phyloP scores from a whole-genome alignment of 2,113 vertebrate species.

The Pagrus major region DNA sequence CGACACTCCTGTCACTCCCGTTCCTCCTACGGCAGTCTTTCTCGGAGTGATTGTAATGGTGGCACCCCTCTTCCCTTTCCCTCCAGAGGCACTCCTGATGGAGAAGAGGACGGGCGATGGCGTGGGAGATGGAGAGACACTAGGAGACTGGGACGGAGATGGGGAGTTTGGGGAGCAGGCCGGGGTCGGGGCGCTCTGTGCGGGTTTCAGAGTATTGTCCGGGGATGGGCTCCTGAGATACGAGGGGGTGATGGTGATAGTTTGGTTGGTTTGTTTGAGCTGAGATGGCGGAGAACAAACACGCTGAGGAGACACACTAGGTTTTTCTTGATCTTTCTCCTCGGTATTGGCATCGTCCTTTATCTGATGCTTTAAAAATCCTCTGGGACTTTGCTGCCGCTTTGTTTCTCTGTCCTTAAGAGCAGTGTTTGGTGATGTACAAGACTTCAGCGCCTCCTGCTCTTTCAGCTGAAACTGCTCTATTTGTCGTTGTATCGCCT shows the following conservation, averaged over 20 bases:
- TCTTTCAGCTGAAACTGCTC: conserved; percentile 80
- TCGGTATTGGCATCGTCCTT: conserved; percentile 40
- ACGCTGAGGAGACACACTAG: conserved; percentile 48
- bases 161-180: conserved; percentile 57
- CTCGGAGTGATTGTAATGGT: conserved; percentile 91
- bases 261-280: conserved; percentile 49
- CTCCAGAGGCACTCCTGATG: conserved; percentile 81
- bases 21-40: conserved; percentile 40
- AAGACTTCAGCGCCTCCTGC: conserved; percentile 68
- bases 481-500: conserved; percentile 70
- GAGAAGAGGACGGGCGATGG: conserved; percentile 72
- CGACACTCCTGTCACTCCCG: neutral
- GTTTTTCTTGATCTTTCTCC: conserved; percentile 48
- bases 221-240: conserved; percentile 61
- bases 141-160: conserved; percentile 66
- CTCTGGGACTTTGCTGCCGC: conserved; percentile 52
- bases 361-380: conserved; percentile 33
- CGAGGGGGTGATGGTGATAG: conserved; percentile 55
- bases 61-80: conserved; percentile 87
- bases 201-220: conserved; percentile 59
- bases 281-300: conserved; percentile 50
- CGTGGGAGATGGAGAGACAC: conserved; percentile 59
- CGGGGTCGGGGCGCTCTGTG: conserved; percentile 46
- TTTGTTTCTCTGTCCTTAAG: conserved; percentile 50
- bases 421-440: conserved; percentile 4